These are phyloP conservation scores for Chrysolina oricalcia DNA, from an alignment of 2,888 invertebrate species.

Conservation along the genomic window DNA sequence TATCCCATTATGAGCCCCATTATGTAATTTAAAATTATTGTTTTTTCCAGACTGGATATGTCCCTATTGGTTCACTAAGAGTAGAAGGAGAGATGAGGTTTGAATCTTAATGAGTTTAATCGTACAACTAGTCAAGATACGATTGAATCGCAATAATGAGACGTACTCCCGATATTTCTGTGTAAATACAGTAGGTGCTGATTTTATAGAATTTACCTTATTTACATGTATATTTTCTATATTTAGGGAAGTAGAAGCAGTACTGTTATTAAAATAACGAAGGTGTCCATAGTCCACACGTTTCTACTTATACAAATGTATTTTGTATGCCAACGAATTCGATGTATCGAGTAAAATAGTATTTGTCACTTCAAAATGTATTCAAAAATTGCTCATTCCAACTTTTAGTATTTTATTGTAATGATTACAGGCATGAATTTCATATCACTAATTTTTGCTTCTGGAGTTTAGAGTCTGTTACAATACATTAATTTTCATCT, in stretches of 20 bases:
- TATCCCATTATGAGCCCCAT: too few relatives aligned
- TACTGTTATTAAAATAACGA: slow-evolving; percentile 5
- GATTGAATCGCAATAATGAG: slow-evolving; percentile 50
- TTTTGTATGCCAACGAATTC: slow-evolving; percentile 30
- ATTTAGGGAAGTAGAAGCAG: slow-evolving; percentile 33
- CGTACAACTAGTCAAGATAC: slow-evolving; percentile 44
- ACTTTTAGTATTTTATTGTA: neutral
- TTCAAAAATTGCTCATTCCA: slow-evolving; percentile 40
- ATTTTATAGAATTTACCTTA: slow-evolving; percentile 49
- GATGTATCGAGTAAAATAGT: slow-evolving; percentile 35
- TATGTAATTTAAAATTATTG: neutral
- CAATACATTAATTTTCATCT: too few relatives aligned
- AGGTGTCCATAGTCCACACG: slow-evolving; percentile 20
- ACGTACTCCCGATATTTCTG: slow-evolving; percentile 38
- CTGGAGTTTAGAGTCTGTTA: neutral
- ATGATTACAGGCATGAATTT: neutral
- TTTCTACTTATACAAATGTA: slow-evolving; percentile 17
- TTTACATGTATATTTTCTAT: slow-evolving; percentile 47
- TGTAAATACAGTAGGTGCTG: slow-evolving; percentile 49
- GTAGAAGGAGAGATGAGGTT: slow-evolving; percentile 64
- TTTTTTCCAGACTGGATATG: slow-evolving; percentile 79
- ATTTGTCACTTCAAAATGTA: slow-evolving; percentile 33
- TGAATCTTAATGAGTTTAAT: slow-evolving; percentile 49
- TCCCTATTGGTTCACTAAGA: slow-evolving; percentile 84
- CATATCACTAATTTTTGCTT: slow-evolving; percentile 7